These are phyloP conservation scores for Takifugu rubripes DNA, from an alignment of 2,797 vertebrate genomes.

Conservation along the genomic window DNA sequence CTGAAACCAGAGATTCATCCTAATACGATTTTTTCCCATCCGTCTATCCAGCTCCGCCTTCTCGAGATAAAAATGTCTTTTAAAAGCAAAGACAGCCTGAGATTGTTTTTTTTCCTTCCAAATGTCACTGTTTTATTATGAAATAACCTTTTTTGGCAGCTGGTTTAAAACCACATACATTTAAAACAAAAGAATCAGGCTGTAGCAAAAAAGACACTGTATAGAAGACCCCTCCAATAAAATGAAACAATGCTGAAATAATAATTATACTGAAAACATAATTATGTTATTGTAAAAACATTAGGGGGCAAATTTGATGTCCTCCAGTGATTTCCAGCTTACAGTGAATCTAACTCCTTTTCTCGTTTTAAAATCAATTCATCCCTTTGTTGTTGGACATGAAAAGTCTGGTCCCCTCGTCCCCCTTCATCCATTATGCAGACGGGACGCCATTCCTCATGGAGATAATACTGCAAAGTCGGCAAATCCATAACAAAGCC, in stretches of 20 bases:
- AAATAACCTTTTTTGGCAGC: background rate
- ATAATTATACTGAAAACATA: too few relatives aligned
- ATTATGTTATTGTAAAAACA: too few relatives aligned
- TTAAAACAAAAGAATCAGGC: background rate
- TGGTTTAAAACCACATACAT: background rate
- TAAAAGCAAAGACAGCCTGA: background rate
- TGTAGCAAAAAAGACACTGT: too few relatives aligned
- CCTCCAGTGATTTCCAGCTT: conserved; percentile 3
- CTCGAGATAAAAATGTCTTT: conserved; percentile 13
- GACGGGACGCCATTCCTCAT: conserved; percentile 38
- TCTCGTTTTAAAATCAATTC: conserved; percentile 22
- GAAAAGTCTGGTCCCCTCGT: conserved; percentile 39
- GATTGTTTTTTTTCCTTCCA: background rate
- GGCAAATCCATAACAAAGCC: conserved; percentile 57
- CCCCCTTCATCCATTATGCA: conserved; percentile 66
- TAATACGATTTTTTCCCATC: conserved; percentile 1
- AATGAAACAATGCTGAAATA: too few relatives aligned
- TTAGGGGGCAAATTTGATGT: background rate
- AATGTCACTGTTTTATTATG: background rate
- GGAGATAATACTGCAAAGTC: conserved; percentile 58
- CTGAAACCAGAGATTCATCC: conserved; percentile 14
- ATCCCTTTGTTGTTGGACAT: conserved; percentile 38
- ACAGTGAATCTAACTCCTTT: background rate
- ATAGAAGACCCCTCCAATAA: too few relatives aligned
- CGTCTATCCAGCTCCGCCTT: conserved; percentile 4